Conservation (phyloP, 2,888 invertebrate species). For the Polydrusus cervinus region DNA sequence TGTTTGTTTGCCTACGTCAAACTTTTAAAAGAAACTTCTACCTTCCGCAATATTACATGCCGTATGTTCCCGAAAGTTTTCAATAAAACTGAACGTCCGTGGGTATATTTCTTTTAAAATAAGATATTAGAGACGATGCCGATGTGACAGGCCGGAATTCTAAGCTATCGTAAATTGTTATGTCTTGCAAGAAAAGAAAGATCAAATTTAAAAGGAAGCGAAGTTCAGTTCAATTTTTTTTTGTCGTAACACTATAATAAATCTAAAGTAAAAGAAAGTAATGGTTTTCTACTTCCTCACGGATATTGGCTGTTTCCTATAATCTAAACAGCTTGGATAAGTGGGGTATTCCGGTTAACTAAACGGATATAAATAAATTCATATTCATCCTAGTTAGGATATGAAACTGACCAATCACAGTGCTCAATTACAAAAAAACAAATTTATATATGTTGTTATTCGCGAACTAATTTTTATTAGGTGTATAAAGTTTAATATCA, state of each 20-base stretch:
- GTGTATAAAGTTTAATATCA: too few species aligned
- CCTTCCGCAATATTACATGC: background rate
- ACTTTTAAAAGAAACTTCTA: slow-evolving; percentile 7
- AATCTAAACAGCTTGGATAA: too few species aligned
- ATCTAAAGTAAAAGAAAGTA: too few species aligned
- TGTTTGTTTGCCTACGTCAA: background rate
- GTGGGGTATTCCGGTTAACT: too few species aligned
- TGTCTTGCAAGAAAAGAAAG: background rate
- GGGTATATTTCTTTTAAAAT: slow-evolving; percentile 2
- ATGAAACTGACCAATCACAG: too few species aligned
- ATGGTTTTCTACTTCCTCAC: too few species aligned
- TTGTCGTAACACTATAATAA: background rate
- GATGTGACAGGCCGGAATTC: background rate
- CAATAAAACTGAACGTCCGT: slow-evolving; percentile 3
- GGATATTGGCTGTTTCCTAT: too few species aligned
- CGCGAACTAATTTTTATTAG: too few species aligned
- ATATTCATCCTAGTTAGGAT: too few species aligned
- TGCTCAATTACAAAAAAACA: too few species aligned
- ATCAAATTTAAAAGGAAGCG: background rate
- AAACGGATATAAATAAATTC: too few species aligned
- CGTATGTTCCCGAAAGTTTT: slow-evolving; percentile 4
- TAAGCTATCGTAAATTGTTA: background rate
- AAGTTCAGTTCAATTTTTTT: background rate
- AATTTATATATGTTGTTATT: too few species aligned
- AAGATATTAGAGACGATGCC: background rate